These are phyloP conservation scores for Zosterops borbonicus DNA, from an alignment of 2,113 vertebrate genomes.

Conservation along the genomic window DNA sequence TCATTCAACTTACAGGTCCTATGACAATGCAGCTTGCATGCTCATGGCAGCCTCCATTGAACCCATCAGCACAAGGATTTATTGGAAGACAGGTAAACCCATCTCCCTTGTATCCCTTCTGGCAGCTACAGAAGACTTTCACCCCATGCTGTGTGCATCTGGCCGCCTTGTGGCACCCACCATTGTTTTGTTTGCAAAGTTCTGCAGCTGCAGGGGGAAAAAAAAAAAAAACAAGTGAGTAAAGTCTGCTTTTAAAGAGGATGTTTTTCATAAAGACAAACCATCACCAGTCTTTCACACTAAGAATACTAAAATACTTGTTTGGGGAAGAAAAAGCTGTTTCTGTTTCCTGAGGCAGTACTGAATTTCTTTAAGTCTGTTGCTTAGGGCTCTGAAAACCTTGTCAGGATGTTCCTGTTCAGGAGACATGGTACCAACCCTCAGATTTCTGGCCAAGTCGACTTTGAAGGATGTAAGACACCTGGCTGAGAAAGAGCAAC, in stretches of 20 bases:
- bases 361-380: background rate
- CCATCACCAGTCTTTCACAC: background rate
- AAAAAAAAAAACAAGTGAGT: background rate
- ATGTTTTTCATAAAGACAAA: background rate
- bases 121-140: slow-evolving; percentile 83
- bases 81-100: slow-evolving; percentile 81
- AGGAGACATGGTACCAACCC: rapidly evolving
- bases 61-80: slow-evolving; percentile 79
- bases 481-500: background rate
- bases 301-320: background rate
- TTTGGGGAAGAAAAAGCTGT: background rate
- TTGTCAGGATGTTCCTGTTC: background rate
- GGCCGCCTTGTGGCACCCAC: slow-evolving; percentile 83
- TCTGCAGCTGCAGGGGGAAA: slow-evolving; percentile 73
- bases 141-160: slow-evolving; percentile 81
- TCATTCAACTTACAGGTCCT: slow-evolving; percentile 79
- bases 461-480: background rate
- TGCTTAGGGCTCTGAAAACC: background rate
- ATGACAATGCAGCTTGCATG: slow-evolving; percentile 88
- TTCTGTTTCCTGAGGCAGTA: background rate
- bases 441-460: background rate
- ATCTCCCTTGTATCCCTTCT: slow-evolving; percentile 83
- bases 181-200: slow-evolving; percentile 85
- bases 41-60: slow-evolving; percentile 88
- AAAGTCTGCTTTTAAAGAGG: background rate